phyloP scores from a whole-genome alignment of 2,888 invertebrate genomes.

The Andrena minutula region DNA sequence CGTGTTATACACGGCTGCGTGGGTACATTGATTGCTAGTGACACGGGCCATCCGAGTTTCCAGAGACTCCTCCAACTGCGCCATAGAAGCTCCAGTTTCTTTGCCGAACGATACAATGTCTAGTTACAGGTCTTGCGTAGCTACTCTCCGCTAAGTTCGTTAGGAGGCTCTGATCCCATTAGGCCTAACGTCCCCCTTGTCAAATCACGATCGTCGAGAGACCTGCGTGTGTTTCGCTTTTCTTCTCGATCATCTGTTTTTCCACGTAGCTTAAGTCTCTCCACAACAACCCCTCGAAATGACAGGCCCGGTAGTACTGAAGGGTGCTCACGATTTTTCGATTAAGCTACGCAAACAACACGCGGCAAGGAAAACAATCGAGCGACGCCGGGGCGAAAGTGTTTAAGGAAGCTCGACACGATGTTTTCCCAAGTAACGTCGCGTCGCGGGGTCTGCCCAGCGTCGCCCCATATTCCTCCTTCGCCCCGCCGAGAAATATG shows the following conservation, averaged over 20 bases:
- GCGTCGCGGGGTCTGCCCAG: constrained; percentile 68
- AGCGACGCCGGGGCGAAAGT: constrained; percentile 39
- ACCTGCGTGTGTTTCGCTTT: not conserved
- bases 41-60: constrained; percentile 64
- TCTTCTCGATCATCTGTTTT: constrained; percentile 33
- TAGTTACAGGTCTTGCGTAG: not conserved
- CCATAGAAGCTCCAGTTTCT: constrained; percentile 10
- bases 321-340: constrained; percentile 78
- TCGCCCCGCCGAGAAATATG: constrained; percentile 25
- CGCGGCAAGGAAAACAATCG: constrained; percentile 70
- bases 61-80: constrained; percentile 7
- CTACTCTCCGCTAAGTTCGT: too few relatives aligned
- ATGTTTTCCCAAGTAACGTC: constrained; percentile 77
- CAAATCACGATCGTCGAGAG: constrained; percentile 28
- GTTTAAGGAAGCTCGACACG: constrained; percentile 70
- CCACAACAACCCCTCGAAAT: constrained; percentile 23
- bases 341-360: constrained; percentile 77
- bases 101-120: constrained; percentile 8
- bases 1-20: constrained; percentile 64
- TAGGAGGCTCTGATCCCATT: not conserved
- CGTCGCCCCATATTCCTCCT: constrained; percentile 59
- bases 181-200: not conserved
- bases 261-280: constrained; percentile 9
- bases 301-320: not conserved
- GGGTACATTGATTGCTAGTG: constrained; percentile 65